Evolutionary conservation across 2,113 vertebrate species (phyloP).

Genomic region (Struthidea cinerea): DNA sequence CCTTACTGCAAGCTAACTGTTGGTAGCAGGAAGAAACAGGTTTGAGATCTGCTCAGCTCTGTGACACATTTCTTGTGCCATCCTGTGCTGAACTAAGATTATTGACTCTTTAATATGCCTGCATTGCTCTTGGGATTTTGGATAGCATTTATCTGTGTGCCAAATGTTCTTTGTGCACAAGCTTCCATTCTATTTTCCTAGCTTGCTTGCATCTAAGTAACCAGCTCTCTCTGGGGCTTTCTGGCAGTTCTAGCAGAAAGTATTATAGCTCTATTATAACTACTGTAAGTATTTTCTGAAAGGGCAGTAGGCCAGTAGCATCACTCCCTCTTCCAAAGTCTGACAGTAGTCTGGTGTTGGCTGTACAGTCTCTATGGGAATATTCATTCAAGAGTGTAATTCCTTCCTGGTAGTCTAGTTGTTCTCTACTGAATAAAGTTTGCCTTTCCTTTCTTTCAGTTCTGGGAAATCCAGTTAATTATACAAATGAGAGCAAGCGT

Average conservation of each 20-base stretch:
- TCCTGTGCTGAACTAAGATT: not conserved
- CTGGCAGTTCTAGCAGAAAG: not conserved
- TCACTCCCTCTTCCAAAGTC: not conserved
- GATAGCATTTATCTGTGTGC: not conserved
- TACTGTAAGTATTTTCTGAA: not conserved
- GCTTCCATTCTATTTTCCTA: not conserved
- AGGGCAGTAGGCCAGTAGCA: not conserved
- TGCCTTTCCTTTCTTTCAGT: slow-evolving; percentile 8
- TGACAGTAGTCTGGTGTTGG: not conserved
- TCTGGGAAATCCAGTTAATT: slow-evolving; percentile 53
- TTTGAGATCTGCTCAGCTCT: not conserved
- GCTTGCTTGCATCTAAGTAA: not conserved
- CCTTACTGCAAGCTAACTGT: not conserved
- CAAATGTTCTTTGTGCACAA: not conserved
- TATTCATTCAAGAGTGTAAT: slow-evolving; percentile 13
- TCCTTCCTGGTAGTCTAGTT: slow-evolving; percentile 22
- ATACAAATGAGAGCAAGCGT: not conserved
- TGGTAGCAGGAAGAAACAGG: not conserved
- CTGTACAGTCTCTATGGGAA: not conserved
- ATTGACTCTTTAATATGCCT: not conserved
- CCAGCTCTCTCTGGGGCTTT: not conserved
- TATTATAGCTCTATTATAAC: not conserved
- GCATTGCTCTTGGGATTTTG: not conserved
- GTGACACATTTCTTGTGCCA: not conserved
- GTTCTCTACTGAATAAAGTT: not conserved